Conservation (phyloP, 2,888 invertebrate species). For the Xylota sylvarum region DNA sequence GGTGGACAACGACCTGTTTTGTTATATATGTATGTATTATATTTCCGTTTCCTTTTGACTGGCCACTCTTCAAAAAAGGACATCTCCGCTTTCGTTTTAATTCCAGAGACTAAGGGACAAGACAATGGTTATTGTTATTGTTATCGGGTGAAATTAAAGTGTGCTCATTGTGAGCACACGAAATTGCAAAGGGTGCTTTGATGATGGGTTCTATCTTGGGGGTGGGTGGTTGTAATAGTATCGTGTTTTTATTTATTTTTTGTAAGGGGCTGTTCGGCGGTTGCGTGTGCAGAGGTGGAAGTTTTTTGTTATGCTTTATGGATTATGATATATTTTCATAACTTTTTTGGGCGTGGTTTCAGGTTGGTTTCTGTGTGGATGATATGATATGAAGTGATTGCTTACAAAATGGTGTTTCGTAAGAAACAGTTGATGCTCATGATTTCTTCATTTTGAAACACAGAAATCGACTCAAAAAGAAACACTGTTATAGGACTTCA, state of each 20-base stretch:
- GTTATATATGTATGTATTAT: slow-evolving; percentile 66
- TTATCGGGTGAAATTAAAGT: slow-evolving; percentile 65
- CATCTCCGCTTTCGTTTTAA: slow-evolving; percentile 66
- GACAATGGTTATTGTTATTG: slow-evolving; percentile 75
- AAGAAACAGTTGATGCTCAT: background rate
- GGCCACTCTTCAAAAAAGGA: slow-evolving; percentile 67
- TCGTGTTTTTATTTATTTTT: slow-evolving; percentile 23
- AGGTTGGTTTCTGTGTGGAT: background rate
- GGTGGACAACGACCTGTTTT: slow-evolving; percentile 58
- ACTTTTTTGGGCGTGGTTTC: slow-evolving; percentile 71
- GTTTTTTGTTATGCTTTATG: slow-evolving; percentile 70
- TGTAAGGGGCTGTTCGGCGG: slow-evolving; percentile 58
- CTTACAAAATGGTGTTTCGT: slow-evolving; percentile 23
- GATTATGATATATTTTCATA: slow-evolving; percentile 73
- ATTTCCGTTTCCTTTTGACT: slow-evolving; percentile 70
- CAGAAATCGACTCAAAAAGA: too few species aligned
- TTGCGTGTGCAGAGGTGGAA: slow-evolving; percentile 47
- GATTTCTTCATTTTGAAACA: too few species aligned
- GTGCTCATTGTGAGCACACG: slow-evolving; percentile 44
- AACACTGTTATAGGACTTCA: too few species aligned
- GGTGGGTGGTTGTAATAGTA: slow-evolving; percentile 57
- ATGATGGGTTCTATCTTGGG: slow-evolving; percentile 4
- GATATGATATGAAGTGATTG: background rate
- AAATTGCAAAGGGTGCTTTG: slow-evolving; percentile 49
- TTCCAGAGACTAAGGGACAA: slow-evolving; percentile 42